These are phyloP conservation scores for Procapra przewalskii DNA, from an alignment of 2,113 vertebrate genomes.

Conservation along the genomic window DNA sequence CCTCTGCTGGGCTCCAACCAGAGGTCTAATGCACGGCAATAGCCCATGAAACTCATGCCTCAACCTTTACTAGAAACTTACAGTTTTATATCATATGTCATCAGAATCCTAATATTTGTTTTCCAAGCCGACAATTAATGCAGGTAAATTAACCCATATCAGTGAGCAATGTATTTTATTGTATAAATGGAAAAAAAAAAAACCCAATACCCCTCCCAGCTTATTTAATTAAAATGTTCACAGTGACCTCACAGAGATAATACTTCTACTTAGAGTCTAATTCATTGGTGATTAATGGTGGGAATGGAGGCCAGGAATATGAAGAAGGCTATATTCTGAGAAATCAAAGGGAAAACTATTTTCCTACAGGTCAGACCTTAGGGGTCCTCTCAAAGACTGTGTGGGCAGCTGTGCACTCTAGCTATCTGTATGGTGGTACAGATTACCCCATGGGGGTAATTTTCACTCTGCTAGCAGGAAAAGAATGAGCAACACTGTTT, in stretches of 20 bases:
- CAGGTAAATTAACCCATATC: neutral
- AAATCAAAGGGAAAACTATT: constrained; percentile 33
- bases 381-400: neutral
- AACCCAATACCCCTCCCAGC: neutral
- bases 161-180: neutral
- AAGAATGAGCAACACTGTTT: constrained; percentile 47
- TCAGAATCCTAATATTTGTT: neutral
- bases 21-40: neutral
- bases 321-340: neutral
- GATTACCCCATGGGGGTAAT: neutral
- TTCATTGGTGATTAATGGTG: neutral
- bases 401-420: neutral
- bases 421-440: neutral
- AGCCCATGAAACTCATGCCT: neutral
- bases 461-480: constrained; percentile 19
- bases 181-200: neutral
- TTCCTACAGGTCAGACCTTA: neutral
- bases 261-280: neutral
- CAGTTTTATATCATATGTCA: neutral
- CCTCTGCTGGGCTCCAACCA: constrained; percentile 40
- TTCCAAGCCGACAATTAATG: neutral
- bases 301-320: neutral
- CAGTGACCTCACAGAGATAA: neutral
- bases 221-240: neutral
- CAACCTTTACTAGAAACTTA: neutral